These are phyloP conservation scores for Diglossa cyanea DNA, from an alignment of 2,797 vertebrate genomes.

Conservation along the genomic window DNA sequence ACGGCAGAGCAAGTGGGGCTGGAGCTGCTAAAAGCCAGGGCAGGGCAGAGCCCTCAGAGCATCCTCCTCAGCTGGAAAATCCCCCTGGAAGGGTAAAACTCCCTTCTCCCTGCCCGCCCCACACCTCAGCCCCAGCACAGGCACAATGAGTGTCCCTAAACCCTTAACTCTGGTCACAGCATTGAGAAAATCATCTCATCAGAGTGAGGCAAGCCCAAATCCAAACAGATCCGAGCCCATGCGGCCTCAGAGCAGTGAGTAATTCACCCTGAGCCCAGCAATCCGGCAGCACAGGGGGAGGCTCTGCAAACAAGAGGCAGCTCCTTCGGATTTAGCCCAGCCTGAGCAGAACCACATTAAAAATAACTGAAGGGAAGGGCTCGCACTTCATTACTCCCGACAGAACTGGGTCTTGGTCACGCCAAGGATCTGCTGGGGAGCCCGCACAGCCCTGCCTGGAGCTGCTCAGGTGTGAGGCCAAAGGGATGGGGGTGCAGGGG, in stretches of 20 bases:
- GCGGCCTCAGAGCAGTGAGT: neutral
- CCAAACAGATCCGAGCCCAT: accelerated
- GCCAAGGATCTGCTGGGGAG: neutral
- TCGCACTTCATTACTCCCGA: constrained; percentile 31
- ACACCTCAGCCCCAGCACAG: neutral
- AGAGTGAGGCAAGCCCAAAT: neutral
- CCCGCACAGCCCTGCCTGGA: neutral
- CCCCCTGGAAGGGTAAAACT: neutral
- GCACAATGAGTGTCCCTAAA: neutral
- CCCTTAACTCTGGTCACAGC: accelerated
- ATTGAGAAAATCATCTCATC: neutral
- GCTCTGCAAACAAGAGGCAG: neutral
- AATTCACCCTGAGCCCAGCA: neutral
- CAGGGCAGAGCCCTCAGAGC: neutral
- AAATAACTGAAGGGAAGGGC: constrained; percentile 54
- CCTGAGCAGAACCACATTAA: constrained; percentile 25
- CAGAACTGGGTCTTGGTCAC: constrained; percentile 47
- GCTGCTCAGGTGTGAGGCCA: neutral
- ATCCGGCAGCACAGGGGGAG: neutral
- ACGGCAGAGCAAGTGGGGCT: neutral
- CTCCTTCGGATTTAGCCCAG: neutral
- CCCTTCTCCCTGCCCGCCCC: neutral
- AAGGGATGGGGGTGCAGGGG: neutral
- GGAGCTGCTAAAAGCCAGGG: neutral
- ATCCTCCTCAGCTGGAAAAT: neutral